phyloP scores from a whole-genome alignment of 2,888 invertebrate genomes.

The Polymixis flavicincta region DNA sequence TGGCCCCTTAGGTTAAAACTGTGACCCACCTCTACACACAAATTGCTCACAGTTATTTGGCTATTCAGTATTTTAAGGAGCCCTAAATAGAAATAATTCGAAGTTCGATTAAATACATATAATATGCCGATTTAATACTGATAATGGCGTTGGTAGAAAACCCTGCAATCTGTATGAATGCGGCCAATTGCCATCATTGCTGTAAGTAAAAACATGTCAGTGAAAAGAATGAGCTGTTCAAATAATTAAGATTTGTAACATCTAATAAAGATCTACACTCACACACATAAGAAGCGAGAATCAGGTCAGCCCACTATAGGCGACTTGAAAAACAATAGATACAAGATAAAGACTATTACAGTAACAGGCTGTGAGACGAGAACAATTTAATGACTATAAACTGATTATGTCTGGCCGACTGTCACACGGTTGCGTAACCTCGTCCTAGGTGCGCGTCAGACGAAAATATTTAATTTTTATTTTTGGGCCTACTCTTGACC shows the following conservation, averaged over 20 bases:
- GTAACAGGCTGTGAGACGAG: slow-evolving; percentile 57
- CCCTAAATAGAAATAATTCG: background rate
- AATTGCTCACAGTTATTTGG: no score
- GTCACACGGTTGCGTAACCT: slow-evolving; percentile 55
- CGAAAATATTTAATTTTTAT: no score
- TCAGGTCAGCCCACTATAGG: slow-evolving; percentile 58
- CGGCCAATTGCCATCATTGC: background rate
- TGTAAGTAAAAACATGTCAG: background rate
- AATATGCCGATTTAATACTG: background rate
- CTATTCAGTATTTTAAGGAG: no score
- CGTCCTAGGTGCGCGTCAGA: slow-evolving; percentile 2
- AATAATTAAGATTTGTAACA: slow-evolving; percentile 9
- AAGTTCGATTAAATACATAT: background rate
- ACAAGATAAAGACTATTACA: slow-evolving; percentile 66
- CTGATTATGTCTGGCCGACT: slow-evolving; percentile 61
- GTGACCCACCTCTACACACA: no score
- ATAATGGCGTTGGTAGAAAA: background rate
- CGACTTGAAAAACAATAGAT: slow-evolving; percentile 65
- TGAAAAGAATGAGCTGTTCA: slow-evolving; percentile 14
- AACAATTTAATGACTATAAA: slow-evolving; percentile 68
- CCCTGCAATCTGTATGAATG: background rate
- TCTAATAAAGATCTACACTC: slow-evolving; percentile 26
- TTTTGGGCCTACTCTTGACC: no score
- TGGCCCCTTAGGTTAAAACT: no score
- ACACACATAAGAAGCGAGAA: slow-evolving; percentile 38